phyloP scores from a whole-genome alignment of 2,797 vertebrate species.

The Austrolebias charrua region DNA sequence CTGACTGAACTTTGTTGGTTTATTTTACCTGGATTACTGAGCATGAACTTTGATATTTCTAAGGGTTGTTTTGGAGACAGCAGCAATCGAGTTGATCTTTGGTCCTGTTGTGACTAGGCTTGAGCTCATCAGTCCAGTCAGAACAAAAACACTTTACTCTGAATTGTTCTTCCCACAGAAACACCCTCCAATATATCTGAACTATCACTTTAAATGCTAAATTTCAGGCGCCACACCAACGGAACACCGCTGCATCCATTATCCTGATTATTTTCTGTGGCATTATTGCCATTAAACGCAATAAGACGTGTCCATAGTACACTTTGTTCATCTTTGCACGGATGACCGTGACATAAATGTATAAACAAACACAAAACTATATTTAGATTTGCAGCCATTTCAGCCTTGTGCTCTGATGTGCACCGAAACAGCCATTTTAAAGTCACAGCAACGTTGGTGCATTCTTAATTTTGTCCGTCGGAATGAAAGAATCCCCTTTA shows the following conservation, averaged over 20 bases:
- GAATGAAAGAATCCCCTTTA: constrained; percentile 53
- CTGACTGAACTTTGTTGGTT: too few relatives aligned
- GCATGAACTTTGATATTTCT: too few relatives aligned
- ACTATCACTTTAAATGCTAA: neutral
- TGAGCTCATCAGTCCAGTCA: too few relatives aligned
- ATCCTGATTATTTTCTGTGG: constrained; percentile 36
- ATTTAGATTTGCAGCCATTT: constrained; percentile 66
- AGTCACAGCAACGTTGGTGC: constrained; percentile 59
- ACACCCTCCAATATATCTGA: too few relatives aligned
- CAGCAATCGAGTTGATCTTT: too few relatives aligned
- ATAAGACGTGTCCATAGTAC: constrained; percentile 27
- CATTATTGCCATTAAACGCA: constrained; percentile 26
- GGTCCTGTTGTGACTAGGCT: too few relatives aligned
- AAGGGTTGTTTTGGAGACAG: too few relatives aligned
- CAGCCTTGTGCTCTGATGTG: constrained; percentile 59
- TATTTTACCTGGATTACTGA: too few relatives aligned
- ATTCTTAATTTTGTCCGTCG: constrained; percentile 59
- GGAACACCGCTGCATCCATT: constrained; percentile 33
- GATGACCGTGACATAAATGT: constrained; percentile 61
- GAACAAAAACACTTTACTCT: too few relatives aligned
- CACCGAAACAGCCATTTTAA: constrained; percentile 68
- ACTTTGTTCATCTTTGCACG: constrained; percentile 26
- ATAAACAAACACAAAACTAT: constrained; percentile 38
- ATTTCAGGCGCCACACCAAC: constrained; percentile 29
- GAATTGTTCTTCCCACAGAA: too few relatives aligned